These are phyloP conservation scores for Chitala chitala DNA, from an alignment of 2,113 vertebrate genomes.

Conservation along the genomic window DNA sequence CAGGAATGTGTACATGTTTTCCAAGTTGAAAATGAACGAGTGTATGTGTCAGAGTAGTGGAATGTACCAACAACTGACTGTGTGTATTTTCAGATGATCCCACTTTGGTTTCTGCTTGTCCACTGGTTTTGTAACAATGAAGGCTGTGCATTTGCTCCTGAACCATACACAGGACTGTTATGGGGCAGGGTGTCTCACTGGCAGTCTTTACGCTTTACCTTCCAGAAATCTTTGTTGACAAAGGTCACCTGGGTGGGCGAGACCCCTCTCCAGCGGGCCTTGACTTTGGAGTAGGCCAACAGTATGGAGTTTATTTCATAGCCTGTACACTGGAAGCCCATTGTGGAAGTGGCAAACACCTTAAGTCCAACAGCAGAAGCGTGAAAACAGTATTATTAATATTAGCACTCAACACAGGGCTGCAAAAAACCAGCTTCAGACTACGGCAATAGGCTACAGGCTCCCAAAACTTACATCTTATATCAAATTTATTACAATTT, in stretches of 20 bases:
- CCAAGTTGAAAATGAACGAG: too few relatives aligned
- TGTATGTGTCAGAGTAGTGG: neutral
- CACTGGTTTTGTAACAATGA: too few relatives aligned
- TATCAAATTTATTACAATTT: too few relatives aligned
- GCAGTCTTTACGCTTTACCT: too few relatives aligned
- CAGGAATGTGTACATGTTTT: too few relatives aligned
- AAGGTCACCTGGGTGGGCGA: conserved; percentile 48
- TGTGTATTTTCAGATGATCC: too few relatives aligned
- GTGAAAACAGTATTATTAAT: neutral
- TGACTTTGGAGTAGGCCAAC: conserved; percentile 49
- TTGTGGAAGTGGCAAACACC: conserved; percentile 60
- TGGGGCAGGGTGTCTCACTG: neutral
- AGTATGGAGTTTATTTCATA: conserved; percentile 68
- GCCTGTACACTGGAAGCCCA: conserved; percentile 62
- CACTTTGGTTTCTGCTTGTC: too few relatives aligned
- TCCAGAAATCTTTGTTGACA: conserved; percentile 66
- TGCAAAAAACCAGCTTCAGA: neutral
- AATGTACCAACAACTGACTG: too few relatives aligned
- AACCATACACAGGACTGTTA: neutral
- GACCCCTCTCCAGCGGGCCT: conserved; percentile 50
- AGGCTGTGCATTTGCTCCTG: neutral
- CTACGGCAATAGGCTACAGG: too few relatives aligned
- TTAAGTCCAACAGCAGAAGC: conserved; percentile 23
- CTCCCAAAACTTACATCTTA: too few relatives aligned
- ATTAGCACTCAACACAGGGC: neutral